These are phyloP conservation scores for Pedetes capensis DNA, from an alignment of 2,113 vertebrate species.

Conservation along the genomic window DNA sequence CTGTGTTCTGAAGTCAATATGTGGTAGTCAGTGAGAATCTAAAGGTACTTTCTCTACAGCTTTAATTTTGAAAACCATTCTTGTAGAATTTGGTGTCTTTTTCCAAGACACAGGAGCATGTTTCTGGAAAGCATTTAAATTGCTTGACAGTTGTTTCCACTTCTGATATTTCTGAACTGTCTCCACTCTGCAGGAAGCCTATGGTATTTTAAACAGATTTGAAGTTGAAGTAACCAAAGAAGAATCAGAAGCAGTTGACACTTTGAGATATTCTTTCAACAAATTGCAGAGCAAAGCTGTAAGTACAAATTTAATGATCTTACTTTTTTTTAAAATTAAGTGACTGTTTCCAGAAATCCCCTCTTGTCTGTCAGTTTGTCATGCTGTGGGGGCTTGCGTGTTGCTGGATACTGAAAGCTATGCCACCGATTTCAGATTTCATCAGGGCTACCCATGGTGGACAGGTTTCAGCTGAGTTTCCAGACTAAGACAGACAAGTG, in stretches of 20 bases:
- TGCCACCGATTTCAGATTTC: too few relatives aligned
- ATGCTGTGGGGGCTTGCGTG: too few relatives aligned
- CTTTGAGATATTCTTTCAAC: constrained; percentile 85
- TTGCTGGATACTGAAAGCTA: too few relatives aligned
- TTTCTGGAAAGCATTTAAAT: not conserved
- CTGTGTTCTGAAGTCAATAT: not conserved
- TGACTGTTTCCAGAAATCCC: not conserved
- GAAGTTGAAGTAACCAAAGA: constrained; percentile 86
- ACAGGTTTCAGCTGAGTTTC: too few relatives aligned
- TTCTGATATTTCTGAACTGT: constrained; percentile 36
- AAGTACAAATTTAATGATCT: constrained; percentile 71
- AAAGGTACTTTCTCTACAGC: not conserved
- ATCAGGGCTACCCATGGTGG: too few relatives aligned
- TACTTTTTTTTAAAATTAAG: not conserved
- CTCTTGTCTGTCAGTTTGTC: too few relatives aligned
- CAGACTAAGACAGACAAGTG: too few relatives aligned
- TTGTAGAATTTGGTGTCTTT: not conserved
- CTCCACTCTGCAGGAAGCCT: constrained; percentile 85
- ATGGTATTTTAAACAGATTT: constrained; percentile 85
- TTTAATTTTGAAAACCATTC: not conserved
- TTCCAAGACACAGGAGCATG: not conserved
- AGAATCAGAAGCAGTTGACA: constrained; percentile 86
- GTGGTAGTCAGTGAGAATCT: not conserved
- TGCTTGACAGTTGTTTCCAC: not conserved
- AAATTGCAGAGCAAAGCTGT: constrained; percentile 87